These are phyloP conservation scores for Haliaeetus vocifer DNA, from an alignment of 2,797 vertebrate species.

Conservation along the genomic window DNA sequence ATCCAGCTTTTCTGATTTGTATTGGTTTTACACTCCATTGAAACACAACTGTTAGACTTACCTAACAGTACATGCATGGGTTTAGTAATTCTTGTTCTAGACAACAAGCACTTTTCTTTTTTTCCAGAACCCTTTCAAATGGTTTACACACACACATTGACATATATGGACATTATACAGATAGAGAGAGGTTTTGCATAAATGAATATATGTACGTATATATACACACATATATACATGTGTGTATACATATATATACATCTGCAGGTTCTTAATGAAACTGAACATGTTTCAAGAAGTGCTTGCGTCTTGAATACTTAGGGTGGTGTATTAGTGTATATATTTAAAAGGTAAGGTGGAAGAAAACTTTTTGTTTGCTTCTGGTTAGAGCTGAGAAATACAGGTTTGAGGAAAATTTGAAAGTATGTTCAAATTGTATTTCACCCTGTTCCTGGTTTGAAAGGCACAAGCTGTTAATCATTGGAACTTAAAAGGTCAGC, in stretches of 20 bases:
- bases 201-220: neutral
- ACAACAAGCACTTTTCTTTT: neutral
- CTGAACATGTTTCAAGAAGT: neutral
- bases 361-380: neutral
- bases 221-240: fast-evolving
- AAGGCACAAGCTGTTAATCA: neutral
- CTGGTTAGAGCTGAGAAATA: constrained; percentile 1
- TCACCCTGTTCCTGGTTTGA: constrained; percentile 1
- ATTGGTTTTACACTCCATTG: neutral
- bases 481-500: constrained; percentile 7
- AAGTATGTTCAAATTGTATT: neutral
- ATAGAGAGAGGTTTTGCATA: neutral
- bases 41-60: neutral
- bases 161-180: neutral
- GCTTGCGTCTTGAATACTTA: neutral
- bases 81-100: neutral
- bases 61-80: neutral
- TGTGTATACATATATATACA: neutral
- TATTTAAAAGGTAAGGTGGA: neutral
- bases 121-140: neutral
- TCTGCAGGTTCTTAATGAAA: neutral
- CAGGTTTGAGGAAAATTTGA: neutral
- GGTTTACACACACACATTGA: neutral
- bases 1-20: neutral
- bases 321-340: neutral